Base-by-base conservation (phyloP, 2,113 vertebrate species). In the Platysteira castanea region DNA sequence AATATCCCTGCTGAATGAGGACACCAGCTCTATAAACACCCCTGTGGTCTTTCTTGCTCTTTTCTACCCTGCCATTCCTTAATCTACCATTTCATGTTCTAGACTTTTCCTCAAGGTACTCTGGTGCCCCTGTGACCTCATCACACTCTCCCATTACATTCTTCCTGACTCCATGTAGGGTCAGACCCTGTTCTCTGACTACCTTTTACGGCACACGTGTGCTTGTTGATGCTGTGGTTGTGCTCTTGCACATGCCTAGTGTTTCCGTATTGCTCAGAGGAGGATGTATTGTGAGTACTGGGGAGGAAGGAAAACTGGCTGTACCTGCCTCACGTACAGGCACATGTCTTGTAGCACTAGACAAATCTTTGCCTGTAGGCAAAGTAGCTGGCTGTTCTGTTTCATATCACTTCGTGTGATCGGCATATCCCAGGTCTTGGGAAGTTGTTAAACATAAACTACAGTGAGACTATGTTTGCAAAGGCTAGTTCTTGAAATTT, bases 161-260 rank as follows among this genome's bases (percentile, higher is more conserved):
- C 10, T 64, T 68, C 28, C 24, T 68, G 33, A 19, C 53, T 49
- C 13, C 12, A 23, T 0, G 0, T 1, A 31, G 24, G 3, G 13
- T 47, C 27, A 49, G 52, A 22, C 11, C 5, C n/a, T 31, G 8
- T 60, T 57, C 18, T 73, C 46, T 23, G 28, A 11, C 63, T 67
- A 0, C 33, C 12, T 59, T 47, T 56, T 35, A 4, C 0, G 0
- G 24, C 24, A 28, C 20, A 30, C 23, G 16, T 6, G 1, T 41
- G 14, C 26, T 79, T 2, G 0, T 39, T 76, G 33, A 11, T 64
- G 41, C 39, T 75, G 42, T 52, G 39, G 9, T 39, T 49, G 13
- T 50, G 41, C 13, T 73, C 20, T 64, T 87, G 33, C 73, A n/a
- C 6, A 2, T 2, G 3, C 13, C 6, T 41, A 1, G 14, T 60